Base-by-base conservation (phyloP, 2,797 vertebrate genomes). In the Stomatorhinus walkeri region DNA sequence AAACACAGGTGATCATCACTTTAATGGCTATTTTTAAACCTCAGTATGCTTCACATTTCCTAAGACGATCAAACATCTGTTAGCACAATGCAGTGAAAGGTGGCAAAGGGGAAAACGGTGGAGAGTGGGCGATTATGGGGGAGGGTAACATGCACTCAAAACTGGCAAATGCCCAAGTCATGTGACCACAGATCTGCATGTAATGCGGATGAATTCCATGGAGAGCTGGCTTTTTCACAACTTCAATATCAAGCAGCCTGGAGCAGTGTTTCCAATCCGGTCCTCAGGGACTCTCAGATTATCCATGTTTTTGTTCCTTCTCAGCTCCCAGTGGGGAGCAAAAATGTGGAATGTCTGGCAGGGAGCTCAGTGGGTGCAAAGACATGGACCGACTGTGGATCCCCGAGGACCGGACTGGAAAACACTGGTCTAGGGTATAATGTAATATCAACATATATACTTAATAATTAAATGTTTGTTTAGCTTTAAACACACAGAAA, bases 11-110 rank as follows among this genome's bases (percentile, higher is more conserved):
- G 14, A 88, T 88, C 68, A 43, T 83, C 48, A 56, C 49, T 59
- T 88, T 79, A 83, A 54, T 54, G 51, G 32, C 48, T 81, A 88
- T 81, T 88, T 88, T 88, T 88, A 88, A 19, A 87, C 87, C 32
- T 22, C 16, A 56, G 49, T 10, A 54, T 88, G 28, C 48, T 79
- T 54, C 28, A n/a, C 4, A 54, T 54, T 46, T 32, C 32, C 87
- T 40, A 83, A 76, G 49, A 56, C 51, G 87, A n/a, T 88, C 28
- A 56, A 88, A 88, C 72, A 88, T 56, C 72, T 88, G 87, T 83
- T 88, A 88, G 49, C 87, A 40, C 48, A 43, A 46, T 19, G 56
- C n/a, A 64, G 36, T 64, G 56, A 87, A 68, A 87, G 87, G 56
- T 28, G 52, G 85, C 49, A 16, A 49, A 19, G 51, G 9, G 51